Evolutionary conservation across 2,888 invertebrate genomes (phyloP).

Genomic region (Netelia melanura): DNA sequence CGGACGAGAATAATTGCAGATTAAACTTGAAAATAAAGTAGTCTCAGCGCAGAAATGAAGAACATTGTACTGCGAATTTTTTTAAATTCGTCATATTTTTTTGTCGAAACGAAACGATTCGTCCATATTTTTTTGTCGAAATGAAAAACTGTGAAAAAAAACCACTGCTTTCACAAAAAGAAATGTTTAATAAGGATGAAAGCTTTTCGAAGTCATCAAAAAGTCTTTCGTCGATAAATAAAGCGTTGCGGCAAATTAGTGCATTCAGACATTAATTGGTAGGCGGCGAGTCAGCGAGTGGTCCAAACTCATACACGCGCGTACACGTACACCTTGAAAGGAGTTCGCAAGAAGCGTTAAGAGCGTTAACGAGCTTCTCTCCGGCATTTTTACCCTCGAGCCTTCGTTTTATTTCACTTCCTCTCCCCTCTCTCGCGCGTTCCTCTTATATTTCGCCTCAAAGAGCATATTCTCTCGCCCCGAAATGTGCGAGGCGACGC

Average conservation of each 20-base stretch:
- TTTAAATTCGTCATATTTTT: too few species aligned
- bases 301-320: neutral
- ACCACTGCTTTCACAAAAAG: too few species aligned
- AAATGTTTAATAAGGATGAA: too few species aligned
- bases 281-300: neutral
- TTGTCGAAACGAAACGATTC: too few species aligned
- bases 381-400: constrained; percentile 16
- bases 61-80: too few species aligned
- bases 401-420: constrained; percentile 35
- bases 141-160: too few species aligned
- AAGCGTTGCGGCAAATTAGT: neutral
- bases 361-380: constrained; percentile 40
- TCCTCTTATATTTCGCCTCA: constrained; percentile 22
- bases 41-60: too few species aligned
- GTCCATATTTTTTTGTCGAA: too few species aligned
- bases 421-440: neutral
- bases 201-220: too few species aligned
- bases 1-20: too few species aligned
- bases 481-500: constrained; percentile 16
- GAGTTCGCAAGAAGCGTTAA: neutral
- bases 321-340: neutral
- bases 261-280: constrained; percentile 1
- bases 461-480: constrained; percentile 48
- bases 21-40: too few species aligned
- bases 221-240: too few species aligned